phyloP scores from a whole-genome alignment of 64 coral and sea anemone species.

The Astreopora myriophthalma region DNA sequence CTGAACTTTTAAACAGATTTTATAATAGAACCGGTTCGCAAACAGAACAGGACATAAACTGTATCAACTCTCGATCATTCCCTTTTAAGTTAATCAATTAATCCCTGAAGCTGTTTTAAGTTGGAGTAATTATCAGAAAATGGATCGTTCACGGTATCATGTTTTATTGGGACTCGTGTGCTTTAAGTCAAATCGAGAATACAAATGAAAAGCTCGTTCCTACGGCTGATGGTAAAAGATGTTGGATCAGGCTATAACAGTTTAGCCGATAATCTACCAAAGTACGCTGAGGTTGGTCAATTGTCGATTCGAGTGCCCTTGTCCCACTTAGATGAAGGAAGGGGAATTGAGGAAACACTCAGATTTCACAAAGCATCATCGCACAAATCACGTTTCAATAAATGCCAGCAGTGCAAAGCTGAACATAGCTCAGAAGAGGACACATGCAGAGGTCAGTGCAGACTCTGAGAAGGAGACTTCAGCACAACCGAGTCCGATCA shows the following conservation, averaged over 20 bases:
- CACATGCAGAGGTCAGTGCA: background rate
- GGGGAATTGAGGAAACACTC: constrained; percentile 25
- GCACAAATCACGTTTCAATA: constrained; percentile 62
- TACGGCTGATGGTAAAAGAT: too few relatives aligned
- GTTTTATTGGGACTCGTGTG: too few relatives aligned
- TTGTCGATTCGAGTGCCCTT: constrained; percentile 27
- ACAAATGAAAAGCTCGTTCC: too few relatives aligned
- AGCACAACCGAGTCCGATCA: background rate
- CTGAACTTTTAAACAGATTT: too few relatives aligned
- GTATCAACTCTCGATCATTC: too few relatives aligned
- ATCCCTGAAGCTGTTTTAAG: too few relatives aligned
- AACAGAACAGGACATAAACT: too few relatives aligned
- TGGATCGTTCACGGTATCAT: too few relatives aligned
- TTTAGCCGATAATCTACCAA: constrained; percentile 19
- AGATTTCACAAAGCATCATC: constrained; percentile 34
- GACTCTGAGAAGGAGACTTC: constrained; percentile 2
- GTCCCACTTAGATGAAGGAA: constrained; percentile 24
- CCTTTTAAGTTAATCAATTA: too few relatives aligned
- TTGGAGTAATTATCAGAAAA: too few relatives aligned
- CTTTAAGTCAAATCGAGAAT: too few relatives aligned
- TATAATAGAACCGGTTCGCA: too few relatives aligned
- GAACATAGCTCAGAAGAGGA: constrained; percentile 19
- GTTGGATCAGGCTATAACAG: background rate
- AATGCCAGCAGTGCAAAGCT: constrained; percentile 53
- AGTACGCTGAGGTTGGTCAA: constrained; percentile 28